Evolutionary conservation across 1,140 invertebrate genomes (phyloP), one percentile per base, ranked within the genome.

Genomic region (Anoplolepis gracilipes): DNA sequence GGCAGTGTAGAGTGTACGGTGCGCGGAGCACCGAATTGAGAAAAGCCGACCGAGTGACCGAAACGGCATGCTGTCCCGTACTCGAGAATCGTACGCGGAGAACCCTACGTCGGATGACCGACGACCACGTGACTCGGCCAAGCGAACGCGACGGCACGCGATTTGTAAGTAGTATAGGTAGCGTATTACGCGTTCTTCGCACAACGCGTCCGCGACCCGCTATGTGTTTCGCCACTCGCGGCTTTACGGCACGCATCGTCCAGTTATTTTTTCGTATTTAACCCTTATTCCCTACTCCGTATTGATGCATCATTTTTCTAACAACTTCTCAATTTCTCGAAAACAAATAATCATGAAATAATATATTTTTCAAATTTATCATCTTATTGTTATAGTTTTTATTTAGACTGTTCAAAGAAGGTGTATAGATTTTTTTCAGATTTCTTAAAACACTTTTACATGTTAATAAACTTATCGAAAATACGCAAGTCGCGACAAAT

Each of bases 1-100:
- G 87, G 55, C 79, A 69, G 86, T 84, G 85, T 64, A 73, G 69
- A 55, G 62, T 73, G 73, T 73, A 42, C 67, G 67, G 65, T 65
- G 7, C 65, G 7, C 65, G 53, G 55, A 72, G 76, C 39, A 65
- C 49, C 67, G 64, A 81, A 86, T 76, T 55, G 81, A 85, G 78
- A 79, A 77, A 86, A 82, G 53, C 67, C 42, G 78, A 11, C 36
- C 30, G 49, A n/a, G 53, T 53, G 22, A n/a, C 36, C 65, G 33
- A 81, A 72, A 81, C 49, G 1, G 16, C 16, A 46, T 49, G 42
- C 8, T 19, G 22, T 39, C 28, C 39, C 67, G 53, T 46, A 42
- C 5, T 30, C 59, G 33, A 16, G n/a, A 11, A 25, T 19, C 7
- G 59, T 42, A 65, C 61, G 19, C n/a, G 61, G n/a, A 30, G 39